Percentiles rank a stretch among this genome's conserved stretches.
These are phyloP conservation scores for Mormyrus proboscirostris DNA, from an alignment of 2,797 vertebrate genomes.

Conservation along the genomic window DNA sequence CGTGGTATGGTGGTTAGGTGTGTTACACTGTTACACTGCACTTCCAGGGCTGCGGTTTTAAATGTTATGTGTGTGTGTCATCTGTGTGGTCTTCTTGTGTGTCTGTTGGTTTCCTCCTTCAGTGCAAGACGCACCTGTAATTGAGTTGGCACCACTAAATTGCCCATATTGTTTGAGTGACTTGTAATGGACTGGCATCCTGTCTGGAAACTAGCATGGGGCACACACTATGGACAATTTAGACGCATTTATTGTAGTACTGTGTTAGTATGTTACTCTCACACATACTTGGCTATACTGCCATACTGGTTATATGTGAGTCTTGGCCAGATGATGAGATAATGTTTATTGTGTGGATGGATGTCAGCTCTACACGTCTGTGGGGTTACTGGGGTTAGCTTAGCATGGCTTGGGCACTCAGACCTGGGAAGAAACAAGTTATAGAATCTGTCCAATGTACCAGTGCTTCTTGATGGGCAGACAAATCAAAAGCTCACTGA, in stretches of 20 bases:
- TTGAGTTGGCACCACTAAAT: not conserved
- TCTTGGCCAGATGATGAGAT: not conserved
- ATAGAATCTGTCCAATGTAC: not conserved
- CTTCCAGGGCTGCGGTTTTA: not conserved
- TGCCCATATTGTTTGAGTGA: not conserved
- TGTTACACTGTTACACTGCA: not conserved
- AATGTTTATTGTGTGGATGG: constrained; percentile 18
- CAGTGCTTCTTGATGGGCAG: not conserved
- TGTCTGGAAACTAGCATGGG: not conserved
- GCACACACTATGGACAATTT: not conserved
- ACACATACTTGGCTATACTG: not conserved
- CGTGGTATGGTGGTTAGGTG: not conserved
- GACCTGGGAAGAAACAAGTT: constrained; percentile 29
- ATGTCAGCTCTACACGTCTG: constrained; percentile 33
- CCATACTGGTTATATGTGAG: not conserved
- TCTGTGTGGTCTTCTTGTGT: not conserved
- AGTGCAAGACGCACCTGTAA: not conserved
- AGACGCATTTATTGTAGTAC: not conserved
- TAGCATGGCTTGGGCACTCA: constrained; percentile 17
- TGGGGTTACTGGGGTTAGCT: constrained; percentile 25
- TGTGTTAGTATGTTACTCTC: not conserved
- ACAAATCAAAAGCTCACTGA: constrained; percentile 26
- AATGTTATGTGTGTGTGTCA: not conserved
- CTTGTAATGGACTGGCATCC: not conserved
- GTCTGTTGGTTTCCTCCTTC: not conserved